These are phyloP conservation scores for Dolichoris vasculosae DNA, from an alignment of 1,140 invertebrate species.

Conservation along the genomic window DNA sequence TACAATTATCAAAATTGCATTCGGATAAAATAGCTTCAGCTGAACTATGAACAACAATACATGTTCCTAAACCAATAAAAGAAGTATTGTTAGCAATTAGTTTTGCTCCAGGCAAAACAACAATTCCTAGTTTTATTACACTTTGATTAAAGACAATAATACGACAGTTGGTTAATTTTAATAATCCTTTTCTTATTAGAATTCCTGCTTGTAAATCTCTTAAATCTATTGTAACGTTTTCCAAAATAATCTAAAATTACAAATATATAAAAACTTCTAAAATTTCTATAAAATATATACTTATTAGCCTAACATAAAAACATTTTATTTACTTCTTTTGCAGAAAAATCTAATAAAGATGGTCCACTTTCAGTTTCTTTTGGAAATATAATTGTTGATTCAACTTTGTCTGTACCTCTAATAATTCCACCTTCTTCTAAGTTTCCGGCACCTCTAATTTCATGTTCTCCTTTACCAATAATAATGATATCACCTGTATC, in stretches of 20 bases:
- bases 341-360: constrained; percentile 69
- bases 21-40: constrained; percentile 62
- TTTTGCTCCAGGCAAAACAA: constrained; percentile 68
- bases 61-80: constrained; percentile 67
- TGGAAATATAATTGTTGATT: constrained; percentile 61
- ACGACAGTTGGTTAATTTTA: constrained; percentile 63
- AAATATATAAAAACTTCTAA: constrained; percentile 12
- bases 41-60: constrained; percentile 61
- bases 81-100: constrained; percentile 62
- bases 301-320: constrained; percentile 27
- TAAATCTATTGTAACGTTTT: constrained; percentile 67
- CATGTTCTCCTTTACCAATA: constrained; percentile 71
- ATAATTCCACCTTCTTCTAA: constrained; percentile 74
- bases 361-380: constrained; percentile 63
- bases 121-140: constrained; percentile 66
- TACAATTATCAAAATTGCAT: constrained; percentile 66
- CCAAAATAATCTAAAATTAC: constrained; percentile 62
- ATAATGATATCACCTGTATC: constrained; percentile 70
- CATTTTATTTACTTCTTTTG: constrained; percentile 60
- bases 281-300: background rate
- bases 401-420: constrained; percentile 65
- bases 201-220: constrained; percentile 66
- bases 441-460: constrained; percentile 67
- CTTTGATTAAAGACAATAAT: constrained; percentile 64
- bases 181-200: constrained; percentile 63